These are phyloP conservation scores for Brachionus angularis DNA, from an alignment of 1,140 invertebrate species.

Conservation along the genomic window DNA sequence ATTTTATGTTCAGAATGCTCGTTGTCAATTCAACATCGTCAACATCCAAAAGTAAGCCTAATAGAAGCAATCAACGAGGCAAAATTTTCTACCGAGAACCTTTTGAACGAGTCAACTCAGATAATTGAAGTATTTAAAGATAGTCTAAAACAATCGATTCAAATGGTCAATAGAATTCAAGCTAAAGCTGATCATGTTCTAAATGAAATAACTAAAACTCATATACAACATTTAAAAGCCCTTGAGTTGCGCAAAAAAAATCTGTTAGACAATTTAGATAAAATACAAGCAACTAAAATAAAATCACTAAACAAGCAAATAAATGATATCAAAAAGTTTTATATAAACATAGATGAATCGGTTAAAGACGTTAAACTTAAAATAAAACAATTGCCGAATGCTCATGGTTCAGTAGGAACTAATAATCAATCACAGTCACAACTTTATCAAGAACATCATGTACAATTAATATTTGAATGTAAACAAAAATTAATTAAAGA, in stretches of 20 bases:
- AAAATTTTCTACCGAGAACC: conserved; percentile 7
- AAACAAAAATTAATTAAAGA: conserved; percentile 41
- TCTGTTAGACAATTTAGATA: conserved; percentile 27
- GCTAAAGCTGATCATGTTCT: conserved; percentile 1
- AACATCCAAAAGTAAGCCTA: conserved; percentile 26
- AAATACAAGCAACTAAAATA: conserved; percentile 38
- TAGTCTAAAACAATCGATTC: conserved; percentile 9
- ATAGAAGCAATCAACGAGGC: conserved; percentile 32
- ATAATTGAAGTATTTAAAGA: conserved; percentile 39
- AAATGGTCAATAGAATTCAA: conserved; percentile 13
- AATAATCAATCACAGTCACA: too few relatives aligned
- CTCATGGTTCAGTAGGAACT: too few relatives aligned
- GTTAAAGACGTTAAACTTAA: conserved; percentile 16
- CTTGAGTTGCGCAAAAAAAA: conserved; percentile 18
- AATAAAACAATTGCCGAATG: conserved; percentile 8
- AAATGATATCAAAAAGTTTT: conserved; percentile 23
- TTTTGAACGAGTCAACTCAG: conserved; percentile 37
- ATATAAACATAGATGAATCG: conserved; percentile 2
- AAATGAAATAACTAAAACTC: conserved; percentile 11
- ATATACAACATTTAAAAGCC: conserved; percentile 26
- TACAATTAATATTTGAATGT: conserved; percentile 29
- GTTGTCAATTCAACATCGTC: neutral
- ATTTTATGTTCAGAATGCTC: conserved; percentile 21
- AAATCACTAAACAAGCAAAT: conserved; percentile 34
- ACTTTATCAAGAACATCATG: conserved; percentile 9